Evolutionary conservation across 2,888 invertebrate species (phyloP).

Genomic region (Odontocolon sp.): DNA sequence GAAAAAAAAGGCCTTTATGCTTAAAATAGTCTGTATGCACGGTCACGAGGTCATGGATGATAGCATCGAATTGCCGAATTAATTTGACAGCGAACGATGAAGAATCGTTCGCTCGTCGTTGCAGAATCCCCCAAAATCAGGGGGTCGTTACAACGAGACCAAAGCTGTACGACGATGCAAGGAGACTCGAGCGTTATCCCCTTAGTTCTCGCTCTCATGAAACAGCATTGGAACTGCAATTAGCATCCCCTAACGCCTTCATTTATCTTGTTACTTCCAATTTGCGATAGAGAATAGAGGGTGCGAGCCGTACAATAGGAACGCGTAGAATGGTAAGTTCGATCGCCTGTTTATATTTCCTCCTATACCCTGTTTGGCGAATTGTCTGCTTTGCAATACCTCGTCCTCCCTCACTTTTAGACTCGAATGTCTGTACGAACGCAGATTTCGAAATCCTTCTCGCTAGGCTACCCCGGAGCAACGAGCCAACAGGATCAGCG

Average conservation of each 20-base stretch:
- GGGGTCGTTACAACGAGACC: constrained; percentile 21
- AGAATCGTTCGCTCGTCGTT: background rate
- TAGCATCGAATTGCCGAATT: constrained; percentile 20
- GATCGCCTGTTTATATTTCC: constrained; percentile 60
- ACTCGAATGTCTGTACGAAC: constrained; percentile 37
- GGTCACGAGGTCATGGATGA: background rate
- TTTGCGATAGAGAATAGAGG: constrained; percentile 42
- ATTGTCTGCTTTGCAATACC: background rate
- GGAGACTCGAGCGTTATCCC: constrained; percentile 58
- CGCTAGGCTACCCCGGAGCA: background rate
- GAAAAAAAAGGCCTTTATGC: too few relatives aligned
- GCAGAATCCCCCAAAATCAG: constrained; percentile 7
- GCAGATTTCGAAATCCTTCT: constrained; percentile 54
- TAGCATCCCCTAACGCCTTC: constrained; percentile 65
- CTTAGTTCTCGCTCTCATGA: constrained; percentile 48
- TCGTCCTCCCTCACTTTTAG: constrained; percentile 22
- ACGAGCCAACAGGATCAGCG: constrained; percentile 16
- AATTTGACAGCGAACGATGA: constrained; percentile 45
- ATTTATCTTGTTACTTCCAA: constrained; percentile 66
- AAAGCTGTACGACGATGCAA: background rate
- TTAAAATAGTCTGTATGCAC: background rate
- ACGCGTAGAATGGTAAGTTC: constrained; percentile 8
- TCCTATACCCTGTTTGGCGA: constrained; percentile 15
- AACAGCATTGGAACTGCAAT: constrained; percentile 64
- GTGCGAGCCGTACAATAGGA: background rate